phyloP scores from a whole-genome alignment of 2,113 vertebrate species.

The Triplophysa rosa region DNA sequence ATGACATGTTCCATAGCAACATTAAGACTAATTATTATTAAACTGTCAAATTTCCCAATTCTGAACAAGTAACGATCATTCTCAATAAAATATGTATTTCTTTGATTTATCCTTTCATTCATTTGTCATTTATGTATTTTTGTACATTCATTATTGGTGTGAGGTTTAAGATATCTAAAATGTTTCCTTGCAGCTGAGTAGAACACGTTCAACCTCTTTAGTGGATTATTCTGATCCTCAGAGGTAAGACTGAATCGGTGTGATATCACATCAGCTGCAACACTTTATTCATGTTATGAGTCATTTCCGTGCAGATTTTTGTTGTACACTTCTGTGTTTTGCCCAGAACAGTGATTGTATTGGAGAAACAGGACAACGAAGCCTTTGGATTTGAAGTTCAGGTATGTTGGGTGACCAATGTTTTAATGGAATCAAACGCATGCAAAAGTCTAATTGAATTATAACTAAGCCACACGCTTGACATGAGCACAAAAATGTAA shows the following conservation, averaged over 20 bases:
- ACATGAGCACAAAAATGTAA: no score
- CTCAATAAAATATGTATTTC: no score
- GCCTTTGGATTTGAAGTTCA: conserved; percentile 95
- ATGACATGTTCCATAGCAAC: background rate
- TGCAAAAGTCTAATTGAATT: no score
- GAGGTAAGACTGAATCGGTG: conserved; percentile 62
- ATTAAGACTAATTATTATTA: background rate
- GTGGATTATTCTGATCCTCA: conserved; percentile 75
- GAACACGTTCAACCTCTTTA: conserved; percentile 59
- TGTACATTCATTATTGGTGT: background rate
- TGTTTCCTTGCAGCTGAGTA: conserved; percentile 59
- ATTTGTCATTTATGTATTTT: no score
- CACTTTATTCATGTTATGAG: background rate
- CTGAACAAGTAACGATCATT: no score
- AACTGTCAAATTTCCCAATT: no score
- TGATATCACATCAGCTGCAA: background rate
- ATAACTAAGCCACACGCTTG: no score
- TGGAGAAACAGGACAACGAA: conserved; percentile 90
- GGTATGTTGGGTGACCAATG: conserved; percentile 69
- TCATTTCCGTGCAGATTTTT: background rate
- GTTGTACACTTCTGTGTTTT: conserved; percentile 5
- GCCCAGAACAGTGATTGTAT: conserved; percentile 61
- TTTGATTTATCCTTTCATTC: no score
- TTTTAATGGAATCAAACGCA: background rate
- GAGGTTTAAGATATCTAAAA: background rate